These are phyloP conservation scores for Calyptommatus sinebrachiatus DNA, from an alignment of 2,113 vertebrate species.

Conservation along the genomic window DNA sequence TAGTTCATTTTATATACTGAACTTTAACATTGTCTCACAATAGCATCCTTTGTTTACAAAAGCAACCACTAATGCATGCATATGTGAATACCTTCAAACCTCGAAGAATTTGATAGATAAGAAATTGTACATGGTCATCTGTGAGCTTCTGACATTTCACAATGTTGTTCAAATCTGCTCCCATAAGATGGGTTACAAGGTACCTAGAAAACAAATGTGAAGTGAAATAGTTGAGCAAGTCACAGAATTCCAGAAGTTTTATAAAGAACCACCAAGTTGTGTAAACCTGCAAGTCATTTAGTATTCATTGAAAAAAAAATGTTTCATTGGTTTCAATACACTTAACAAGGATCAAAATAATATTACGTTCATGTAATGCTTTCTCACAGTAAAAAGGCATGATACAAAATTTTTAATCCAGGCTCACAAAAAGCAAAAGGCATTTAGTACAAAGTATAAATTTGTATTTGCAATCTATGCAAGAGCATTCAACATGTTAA, in stretches of 20 bases:
- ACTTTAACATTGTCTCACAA: not conserved
- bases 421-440: no score
- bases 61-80: not conserved
- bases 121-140: conserved; percentile 97
- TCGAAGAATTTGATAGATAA: conserved; percentile 97
- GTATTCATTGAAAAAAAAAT: not conserved
- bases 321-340: not conserved
- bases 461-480: not conserved
- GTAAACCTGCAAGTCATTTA: not conserved
- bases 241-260: not conserved
- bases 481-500: not conserved
- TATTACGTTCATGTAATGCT: not conserved
- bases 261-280: not conserved
- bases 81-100: conserved; percentile 85
- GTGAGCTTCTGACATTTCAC: conserved; percentile 99
- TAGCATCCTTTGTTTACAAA: not conserved
- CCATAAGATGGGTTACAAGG: conserved; percentile 98
- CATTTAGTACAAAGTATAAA: not conserved
- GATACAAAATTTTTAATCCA: not conserved
- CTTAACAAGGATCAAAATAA: not conserved
- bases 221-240: conserved; percentile 3
- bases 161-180: conserved; percentile 98
- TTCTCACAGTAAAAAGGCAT: not conserved
- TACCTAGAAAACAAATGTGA: conserved; percentile 76
- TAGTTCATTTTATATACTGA: no score